Percentiles rank a stretch among this genome's conserved stretches.
Evolutionary conservation across 2,113 vertebrate species (phyloP).

Genomic region (Hiodon alosoides): DNA sequence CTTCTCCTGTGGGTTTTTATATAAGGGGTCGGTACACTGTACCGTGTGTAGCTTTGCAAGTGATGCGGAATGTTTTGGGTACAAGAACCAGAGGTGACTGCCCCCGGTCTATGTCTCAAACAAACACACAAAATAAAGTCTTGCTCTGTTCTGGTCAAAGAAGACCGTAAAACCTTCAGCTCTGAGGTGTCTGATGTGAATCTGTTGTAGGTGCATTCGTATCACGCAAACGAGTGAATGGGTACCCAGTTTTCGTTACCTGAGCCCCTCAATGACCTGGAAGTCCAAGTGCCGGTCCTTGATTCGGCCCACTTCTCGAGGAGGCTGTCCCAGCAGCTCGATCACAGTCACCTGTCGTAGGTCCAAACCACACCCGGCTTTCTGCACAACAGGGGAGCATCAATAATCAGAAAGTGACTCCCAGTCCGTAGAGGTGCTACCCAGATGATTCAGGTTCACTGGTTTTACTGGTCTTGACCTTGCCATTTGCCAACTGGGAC

Average conservation of each 20-base stretch:
- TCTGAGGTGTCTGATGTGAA: background rate
- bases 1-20: too few species aligned
- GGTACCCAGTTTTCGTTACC: slow-evolving; percentile 62
- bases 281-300: slow-evolving; percentile 66
- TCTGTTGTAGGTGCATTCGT: background rate
- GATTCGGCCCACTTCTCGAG: slow-evolving; percentile 81
- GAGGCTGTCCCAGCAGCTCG: slow-evolving; percentile 80
- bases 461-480: too few species aligned
- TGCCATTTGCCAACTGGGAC: background rate
- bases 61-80: too few species aligned
- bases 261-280: slow-evolving; percentile 80
- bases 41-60: too few species aligned
- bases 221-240: too few species aligned
- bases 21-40: too few species aligned
- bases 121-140: background rate
- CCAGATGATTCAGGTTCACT: too few species aligned
- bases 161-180: too few species aligned
- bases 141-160: too few species aligned
- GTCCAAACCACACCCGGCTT: slow-evolving; percentile 79
- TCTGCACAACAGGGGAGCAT: slow-evolving; percentile 51
- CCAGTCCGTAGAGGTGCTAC: too few species aligned
- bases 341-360: slow-evolving; percentile 79
- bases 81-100: too few species aligned
- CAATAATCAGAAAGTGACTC: background rate
- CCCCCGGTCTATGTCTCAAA: background rate